Evolutionary conservation across 1,140 invertebrate genomes (phyloP), one percentile per base, ranked within the genome.

Genomic region (Globodera rostochiensis): DNA sequence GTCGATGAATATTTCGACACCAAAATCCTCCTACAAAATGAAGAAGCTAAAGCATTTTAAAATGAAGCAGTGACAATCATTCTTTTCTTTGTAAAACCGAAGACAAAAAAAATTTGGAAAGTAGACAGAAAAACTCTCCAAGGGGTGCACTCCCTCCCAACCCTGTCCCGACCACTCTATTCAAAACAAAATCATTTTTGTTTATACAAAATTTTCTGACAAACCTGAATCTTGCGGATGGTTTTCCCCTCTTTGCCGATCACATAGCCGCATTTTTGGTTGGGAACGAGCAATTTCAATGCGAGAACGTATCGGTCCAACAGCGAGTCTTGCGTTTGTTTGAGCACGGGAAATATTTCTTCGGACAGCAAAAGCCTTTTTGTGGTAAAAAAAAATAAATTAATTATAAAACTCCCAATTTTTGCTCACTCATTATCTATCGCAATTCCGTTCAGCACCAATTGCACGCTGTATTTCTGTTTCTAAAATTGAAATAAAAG

Each of bases 251-350:
- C 70, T 3, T 64, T 25, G 47, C 77, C 77, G 49, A 78, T 70
- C n/a, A 78, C 64, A 70, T 78, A 78, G 21, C 77, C 77, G 21
- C 77, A 78, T 49, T 78, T 78, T 69, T 70, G 77, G 11, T 70
- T 69, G 11, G 77, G 77, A 36, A 78, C 36, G 13, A 71, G 70
- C 11, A 78, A 45, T 19, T 9, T 50, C 36, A 70, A 45, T 15
- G 6, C 47, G 19, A 78, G 46, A 71, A 15, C 47, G 50, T 45
- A 78, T 4, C 64, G 60, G 69, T 71, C 25, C 6, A 11, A 11
- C 8, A 47, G 69, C 13, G 69, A 5, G 21, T 71, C 69, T 71
- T 45, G 57, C 57, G 57, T 19, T 64, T 64, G 57, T 64, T 64
- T 64, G 15, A 64, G 19, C 57, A 64, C 11, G 57, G 57, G 57